Percentiles rank a stretch among this genome's conserved stretches.
These are phyloP conservation scores for Thamnophis elegans DNA, from an alignment of 2,797 vertebrate genomes.

Conservation along the genomic window DNA sequence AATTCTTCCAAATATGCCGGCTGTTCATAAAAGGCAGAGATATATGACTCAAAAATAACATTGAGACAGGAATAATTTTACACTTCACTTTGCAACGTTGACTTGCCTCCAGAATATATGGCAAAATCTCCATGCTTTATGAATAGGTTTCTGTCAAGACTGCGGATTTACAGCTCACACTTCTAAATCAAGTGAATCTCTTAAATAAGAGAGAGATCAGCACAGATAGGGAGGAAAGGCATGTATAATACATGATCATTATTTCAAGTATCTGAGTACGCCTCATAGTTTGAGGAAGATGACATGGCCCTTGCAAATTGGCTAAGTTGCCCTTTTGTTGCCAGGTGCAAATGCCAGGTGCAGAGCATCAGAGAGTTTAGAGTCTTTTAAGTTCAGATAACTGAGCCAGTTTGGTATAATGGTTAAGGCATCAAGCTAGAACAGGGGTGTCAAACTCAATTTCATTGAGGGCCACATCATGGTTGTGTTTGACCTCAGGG, in stretches of 20 bases:
- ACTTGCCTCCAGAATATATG: constrained; percentile 64
- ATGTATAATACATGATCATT: constrained; percentile 7
- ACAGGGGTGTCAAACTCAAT: background rate
- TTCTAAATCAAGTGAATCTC: constrained; percentile 63
- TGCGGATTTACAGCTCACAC: constrained; percentile 60
- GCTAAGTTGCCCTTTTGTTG: background rate
- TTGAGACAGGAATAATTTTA: constrained; percentile 74
- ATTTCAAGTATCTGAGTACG: constrained; percentile 8
- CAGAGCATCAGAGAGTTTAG: background rate
- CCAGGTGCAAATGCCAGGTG: background rate
- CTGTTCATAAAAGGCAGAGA: constrained; percentile 77
- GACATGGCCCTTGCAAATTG: accelerated
- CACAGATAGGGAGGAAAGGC: constrained; percentile 30
- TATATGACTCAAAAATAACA: constrained; percentile 75
- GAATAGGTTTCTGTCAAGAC: constrained; percentile 64
- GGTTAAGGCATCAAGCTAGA: background rate
- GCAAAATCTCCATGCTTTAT: constrained; percentile 59
- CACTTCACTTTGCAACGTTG: constrained; percentile 69
- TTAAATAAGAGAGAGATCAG: constrained; percentile 54
- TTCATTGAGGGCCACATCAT: background rate
- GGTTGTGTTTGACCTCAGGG: background rate
- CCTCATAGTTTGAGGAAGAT: constrained; percentile 16
- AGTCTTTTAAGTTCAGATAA: background rate
- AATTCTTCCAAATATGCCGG: constrained; percentile 75
- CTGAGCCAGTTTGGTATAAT: background rate